Percentiles rank a stretch among this genome's conserved stretches.
phyloP scores from a whole-genome alignment of 2,797 vertebrate species.

The Malacoctenus gilli region DNA sequence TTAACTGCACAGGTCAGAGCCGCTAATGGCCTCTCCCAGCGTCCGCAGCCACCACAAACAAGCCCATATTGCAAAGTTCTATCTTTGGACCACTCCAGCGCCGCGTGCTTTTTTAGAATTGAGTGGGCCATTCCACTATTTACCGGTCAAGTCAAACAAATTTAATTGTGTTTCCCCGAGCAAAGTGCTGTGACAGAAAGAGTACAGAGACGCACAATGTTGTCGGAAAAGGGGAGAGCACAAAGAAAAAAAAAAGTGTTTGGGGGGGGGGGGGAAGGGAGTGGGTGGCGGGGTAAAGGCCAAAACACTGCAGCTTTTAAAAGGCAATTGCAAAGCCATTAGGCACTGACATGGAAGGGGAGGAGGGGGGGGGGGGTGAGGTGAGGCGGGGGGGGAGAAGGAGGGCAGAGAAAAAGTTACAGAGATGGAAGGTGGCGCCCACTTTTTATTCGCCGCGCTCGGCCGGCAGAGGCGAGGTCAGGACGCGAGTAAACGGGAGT shows the following conservation, averaged over 20 bases:
- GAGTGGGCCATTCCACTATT: conserved; percentile 54
- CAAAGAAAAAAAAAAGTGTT: conserved; percentile 1
- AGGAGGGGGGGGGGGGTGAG: no score
- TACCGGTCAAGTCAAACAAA: conserved; percentile 64
- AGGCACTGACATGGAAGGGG: conserved; percentile 49
- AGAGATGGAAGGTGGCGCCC: conserved; percentile 57
- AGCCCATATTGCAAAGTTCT: conserved; percentile 42
- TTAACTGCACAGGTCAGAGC: conserved; percentile 66
- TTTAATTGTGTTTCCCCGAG: conserved; percentile 62
- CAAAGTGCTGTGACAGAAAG: conserved; percentile 59
- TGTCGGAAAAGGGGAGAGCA: conserved; percentile 13
- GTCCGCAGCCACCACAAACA: conserved; percentile 62
- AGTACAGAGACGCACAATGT: conserved; percentile 33
- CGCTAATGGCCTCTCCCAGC: conserved; percentile 68
- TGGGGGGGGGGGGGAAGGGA: neutral
- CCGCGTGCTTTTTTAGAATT: conserved; percentile 41
- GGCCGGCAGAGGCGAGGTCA: no score
- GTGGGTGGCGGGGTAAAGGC: conserved; percentile 31
- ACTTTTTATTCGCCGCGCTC: conserved; percentile 67
- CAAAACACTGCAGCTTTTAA: conserved; percentile 66
- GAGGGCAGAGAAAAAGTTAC: conserved; percentile 33
- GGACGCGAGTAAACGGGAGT: no score
- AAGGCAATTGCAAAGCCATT: conserved; percentile 76
- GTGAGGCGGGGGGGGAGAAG: neutral
- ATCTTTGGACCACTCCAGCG: conserved; percentile 38